Percentiles rank a stretch among this genome's conserved stretches.
Evolutionary conservation across 2,797 vertebrate species (phyloP).

Genomic region (Podarcis lilfordi): DNA sequence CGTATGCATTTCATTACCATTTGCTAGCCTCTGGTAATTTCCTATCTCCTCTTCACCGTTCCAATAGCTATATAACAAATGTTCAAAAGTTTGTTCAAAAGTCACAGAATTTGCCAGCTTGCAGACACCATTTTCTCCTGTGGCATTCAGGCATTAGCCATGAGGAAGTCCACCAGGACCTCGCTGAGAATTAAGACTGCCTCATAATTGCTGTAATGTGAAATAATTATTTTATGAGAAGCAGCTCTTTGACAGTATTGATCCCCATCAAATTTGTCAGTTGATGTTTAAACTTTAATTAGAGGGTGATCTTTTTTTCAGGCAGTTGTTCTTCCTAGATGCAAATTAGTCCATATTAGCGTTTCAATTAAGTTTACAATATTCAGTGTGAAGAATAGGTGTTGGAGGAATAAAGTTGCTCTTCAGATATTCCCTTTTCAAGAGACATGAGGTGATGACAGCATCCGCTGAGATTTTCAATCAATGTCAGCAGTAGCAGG

Average conservation of each 20-base stretch:
- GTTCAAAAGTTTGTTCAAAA: constrained; percentile 3
- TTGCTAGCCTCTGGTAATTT: not conserved
- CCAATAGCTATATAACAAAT: not conserved
- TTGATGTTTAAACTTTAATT: constrained; percentile 60
- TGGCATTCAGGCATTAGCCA: constrained; percentile 25
- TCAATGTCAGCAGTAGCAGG: not conserved
- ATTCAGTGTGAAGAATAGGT: constrained; percentile 29
- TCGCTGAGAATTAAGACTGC: constrained; percentile 24
- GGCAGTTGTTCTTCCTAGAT: constrained; percentile 34
- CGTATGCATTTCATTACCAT: not conserved
- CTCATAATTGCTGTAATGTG: constrained; percentile 44
- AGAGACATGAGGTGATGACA: not conserved
- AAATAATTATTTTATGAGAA: constrained; percentile 51
- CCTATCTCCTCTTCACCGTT: too few species aligned
- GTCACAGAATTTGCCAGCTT: constrained; percentile 2
- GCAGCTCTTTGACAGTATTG: constrained; percentile 24
- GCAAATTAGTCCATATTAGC: constrained; percentile 51
- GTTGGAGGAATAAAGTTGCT: constrained; percentile 33
- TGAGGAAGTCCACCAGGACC: not conserved
- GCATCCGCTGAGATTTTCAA: not conserved
- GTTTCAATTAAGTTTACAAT: constrained; percentile 55
- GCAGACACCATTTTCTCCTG: not conserved
- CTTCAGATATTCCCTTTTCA: constrained; percentile 33
- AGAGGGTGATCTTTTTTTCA: constrained; percentile 51
- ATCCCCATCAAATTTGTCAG: constrained; percentile 59